Evolutionary conservation across 2,797 vertebrate genomes (phyloP).

Genomic region (Selene dorsalis): DNA sequence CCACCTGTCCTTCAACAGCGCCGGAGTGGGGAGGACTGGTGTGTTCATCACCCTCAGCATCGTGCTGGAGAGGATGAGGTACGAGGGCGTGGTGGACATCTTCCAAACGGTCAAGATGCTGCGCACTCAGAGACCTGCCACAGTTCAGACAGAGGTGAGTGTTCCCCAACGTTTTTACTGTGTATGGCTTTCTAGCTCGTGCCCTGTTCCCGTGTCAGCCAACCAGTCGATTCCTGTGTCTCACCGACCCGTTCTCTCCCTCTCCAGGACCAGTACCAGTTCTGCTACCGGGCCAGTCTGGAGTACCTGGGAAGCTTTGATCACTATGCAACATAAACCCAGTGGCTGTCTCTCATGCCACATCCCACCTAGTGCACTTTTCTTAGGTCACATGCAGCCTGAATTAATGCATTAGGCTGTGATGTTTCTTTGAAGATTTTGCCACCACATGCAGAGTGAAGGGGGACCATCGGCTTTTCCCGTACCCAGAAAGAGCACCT

Average conservation of each 20-base stretch:
- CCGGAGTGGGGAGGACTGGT: constrained; percentile 96
- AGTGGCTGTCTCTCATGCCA: constrained; percentile 65
- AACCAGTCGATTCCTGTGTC: not conserved
- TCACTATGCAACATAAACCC: constrained; percentile 99
- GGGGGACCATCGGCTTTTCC: constrained; percentile 72
- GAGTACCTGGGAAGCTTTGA: constrained; percentile 99
- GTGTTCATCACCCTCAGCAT: constrained; percentile 99
- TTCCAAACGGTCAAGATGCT: constrained; percentile 99
- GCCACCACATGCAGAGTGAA: constrained; percentile 77
- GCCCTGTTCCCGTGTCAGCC: not conserved
- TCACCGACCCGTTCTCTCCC: constrained; percentile 17
- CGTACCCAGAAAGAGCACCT: constrained; percentile 88
- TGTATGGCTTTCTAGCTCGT: not conserved
- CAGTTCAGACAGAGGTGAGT: constrained; percentile 98
- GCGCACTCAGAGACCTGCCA: constrained; percentile 97
- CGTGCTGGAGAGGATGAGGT: constrained; percentile 99
- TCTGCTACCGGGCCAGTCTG: constrained; percentile 97
- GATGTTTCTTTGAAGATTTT: constrained; percentile 74
- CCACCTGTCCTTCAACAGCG: constrained; percentile 79
- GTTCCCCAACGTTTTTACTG: not conserved
- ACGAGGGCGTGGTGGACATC: constrained; percentile 99
- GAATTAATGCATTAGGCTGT: constrained; percentile 71
- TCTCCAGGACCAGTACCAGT: constrained; percentile 97
- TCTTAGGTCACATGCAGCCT: constrained; percentile 58
- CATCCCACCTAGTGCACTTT: constrained; percentile 75